phyloP scores from a whole-genome alignment of 1,140 invertebrate genomes.

The Scaptomyza hsui region DNA sequence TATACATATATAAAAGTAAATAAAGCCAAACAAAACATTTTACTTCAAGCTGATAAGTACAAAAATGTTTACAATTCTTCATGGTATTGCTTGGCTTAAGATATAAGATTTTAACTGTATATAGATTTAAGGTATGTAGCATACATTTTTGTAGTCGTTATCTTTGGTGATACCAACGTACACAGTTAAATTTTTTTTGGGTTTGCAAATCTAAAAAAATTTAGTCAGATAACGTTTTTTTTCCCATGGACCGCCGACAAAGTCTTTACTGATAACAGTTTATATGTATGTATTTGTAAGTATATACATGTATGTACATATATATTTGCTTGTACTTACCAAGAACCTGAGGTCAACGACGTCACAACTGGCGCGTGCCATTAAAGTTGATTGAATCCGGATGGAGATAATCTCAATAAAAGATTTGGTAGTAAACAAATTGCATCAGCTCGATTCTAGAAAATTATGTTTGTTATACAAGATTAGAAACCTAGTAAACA shows the following conservation, averaged over 20 bases:
- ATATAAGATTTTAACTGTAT: background rate
- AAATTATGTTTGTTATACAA: conserved; percentile 7
- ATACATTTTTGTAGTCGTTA: background rate
- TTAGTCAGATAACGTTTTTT: conserved; percentile 8
- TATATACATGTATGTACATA: too few relatives aligned
- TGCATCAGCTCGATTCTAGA: conserved; percentile 1
- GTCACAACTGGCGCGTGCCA: conserved; percentile 43
- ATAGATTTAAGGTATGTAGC: background rate
- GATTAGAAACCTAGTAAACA: background rate
- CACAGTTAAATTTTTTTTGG: background rate
- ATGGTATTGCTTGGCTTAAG: background rate
- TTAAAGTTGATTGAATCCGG: conserved; percentile 14
- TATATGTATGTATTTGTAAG: conserved; percentile 5
- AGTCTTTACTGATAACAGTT: conserved; percentile 26
- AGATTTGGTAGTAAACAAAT: conserved; percentile 27
- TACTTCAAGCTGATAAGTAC: background rate
- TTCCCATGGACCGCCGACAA: conserved; percentile 33
- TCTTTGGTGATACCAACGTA: too few relatives aligned
- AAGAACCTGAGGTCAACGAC: conserved; percentile 15
- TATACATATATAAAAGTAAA: conserved; percentile 1
- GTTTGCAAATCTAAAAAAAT: background rate
- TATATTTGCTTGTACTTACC: background rate
- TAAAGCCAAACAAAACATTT: background rate
- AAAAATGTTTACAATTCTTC: background rate
- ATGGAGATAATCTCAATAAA: conserved; percentile 14